phyloP scores from a whole-genome alignment of 2,888 invertebrate species.

The Andrena minutula region DNA sequence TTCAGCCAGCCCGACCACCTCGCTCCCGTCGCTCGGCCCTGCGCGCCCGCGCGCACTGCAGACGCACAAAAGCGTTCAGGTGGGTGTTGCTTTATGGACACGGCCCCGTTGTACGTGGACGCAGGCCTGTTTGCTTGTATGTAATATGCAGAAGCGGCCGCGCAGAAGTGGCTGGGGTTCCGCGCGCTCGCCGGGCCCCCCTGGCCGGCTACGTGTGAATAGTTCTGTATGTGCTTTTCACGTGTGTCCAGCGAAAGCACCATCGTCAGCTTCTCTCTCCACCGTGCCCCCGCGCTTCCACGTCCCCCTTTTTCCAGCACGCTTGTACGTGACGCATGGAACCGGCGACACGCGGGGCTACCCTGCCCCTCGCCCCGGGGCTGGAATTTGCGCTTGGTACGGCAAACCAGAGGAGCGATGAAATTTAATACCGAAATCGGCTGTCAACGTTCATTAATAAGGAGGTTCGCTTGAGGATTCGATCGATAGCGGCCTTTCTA shows the following conservation, averaged over 20 bases:
- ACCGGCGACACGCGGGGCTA: constrained; percentile 14
- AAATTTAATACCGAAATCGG: not conserved
- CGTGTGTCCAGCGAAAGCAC: constrained; percentile 34
- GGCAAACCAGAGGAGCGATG: not conserved
- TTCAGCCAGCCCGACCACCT: constrained; percentile 58
- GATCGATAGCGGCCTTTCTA: not conserved
- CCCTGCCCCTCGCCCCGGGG: not conserved
- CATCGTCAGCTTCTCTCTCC: constrained; percentile 12
- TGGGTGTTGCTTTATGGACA: constrained; percentile 31
- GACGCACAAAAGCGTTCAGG: constrained; percentile 48
- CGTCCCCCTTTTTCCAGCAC: not conserved
- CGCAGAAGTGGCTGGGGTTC: not conserved
- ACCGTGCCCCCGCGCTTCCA: not conserved
- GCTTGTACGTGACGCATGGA: not conserved
- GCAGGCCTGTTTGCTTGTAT: constrained; percentile 30
- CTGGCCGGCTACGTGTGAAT: constrained; percentile 35
- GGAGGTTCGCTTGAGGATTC: not conserved
- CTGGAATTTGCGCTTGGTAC: not conserved
- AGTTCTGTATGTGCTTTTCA: constrained; percentile 40
- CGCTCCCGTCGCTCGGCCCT: constrained; percentile 59
- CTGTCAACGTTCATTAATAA: not conserved
- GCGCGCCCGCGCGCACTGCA: constrained; percentile 42
- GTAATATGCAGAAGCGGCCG: constrained; percentile 41
- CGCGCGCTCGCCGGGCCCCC: not conserved
- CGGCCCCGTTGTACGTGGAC: constrained; percentile 11